Conservation (phyloP, 2,888 invertebrate genomes). For the Linnaemya tessellans region DNA sequence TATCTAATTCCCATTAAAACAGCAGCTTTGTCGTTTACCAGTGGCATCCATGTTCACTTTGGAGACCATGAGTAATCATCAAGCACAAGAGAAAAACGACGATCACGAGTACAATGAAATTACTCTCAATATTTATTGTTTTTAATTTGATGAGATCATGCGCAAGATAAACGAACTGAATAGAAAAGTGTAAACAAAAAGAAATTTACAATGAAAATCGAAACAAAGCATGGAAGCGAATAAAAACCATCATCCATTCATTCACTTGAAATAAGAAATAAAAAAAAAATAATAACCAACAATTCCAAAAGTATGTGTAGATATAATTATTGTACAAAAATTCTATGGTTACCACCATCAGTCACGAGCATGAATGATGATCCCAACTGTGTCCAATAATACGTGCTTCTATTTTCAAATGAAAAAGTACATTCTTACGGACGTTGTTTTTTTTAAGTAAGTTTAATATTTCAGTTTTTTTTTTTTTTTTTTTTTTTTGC, state of each 20-base stretch:
- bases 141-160: conserved; percentile 68
- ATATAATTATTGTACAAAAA: too few relatives aligned
- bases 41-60: conserved; percentile 12
- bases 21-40: neutral
- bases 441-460: too few relatives aligned
- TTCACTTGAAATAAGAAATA: conserved; percentile 12
- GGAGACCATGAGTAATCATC: conserved; percentile 26
- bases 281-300: too few relatives aligned
- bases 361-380: too few relatives aligned
- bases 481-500: too few relatives aligned
- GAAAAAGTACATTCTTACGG: too few relatives aligned
- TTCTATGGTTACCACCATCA: too few relatives aligned
- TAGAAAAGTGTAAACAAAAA: conserved; percentile 16
- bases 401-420: too few relatives aligned
- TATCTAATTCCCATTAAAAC: too few relatives aligned
- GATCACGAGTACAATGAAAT: conserved; percentile 6
- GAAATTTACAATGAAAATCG: neutral
- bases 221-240: conserved; percentile 19
- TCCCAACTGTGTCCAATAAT: too few relatives aligned
- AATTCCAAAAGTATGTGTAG: conserved; percentile 8
- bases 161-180: conserved; percentile 58
- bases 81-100: neutral
- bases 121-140: conserved; percentile 20
- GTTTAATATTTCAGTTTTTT: too few relatives aligned
- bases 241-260: neutral